Base-by-base conservation (phyloP, 2,888 invertebrate genomes). In the Harmothoe impar region DNA sequence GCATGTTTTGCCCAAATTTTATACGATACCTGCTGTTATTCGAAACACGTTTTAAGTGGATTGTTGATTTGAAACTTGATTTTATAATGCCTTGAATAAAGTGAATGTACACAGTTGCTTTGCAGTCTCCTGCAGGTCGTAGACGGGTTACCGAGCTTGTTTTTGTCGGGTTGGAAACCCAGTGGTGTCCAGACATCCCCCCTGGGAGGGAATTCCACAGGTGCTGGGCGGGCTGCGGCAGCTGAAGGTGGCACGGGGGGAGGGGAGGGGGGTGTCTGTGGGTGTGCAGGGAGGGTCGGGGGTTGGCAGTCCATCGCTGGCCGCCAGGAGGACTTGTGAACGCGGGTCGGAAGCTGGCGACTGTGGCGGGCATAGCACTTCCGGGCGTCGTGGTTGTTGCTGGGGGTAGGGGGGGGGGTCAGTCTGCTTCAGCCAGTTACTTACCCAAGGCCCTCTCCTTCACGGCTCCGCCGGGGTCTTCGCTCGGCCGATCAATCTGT, bases 401-500 rank as follows among this genome's bases (percentile, higher is more conserved):
- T 77, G 7, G 77, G 20, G 31, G 77, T 5, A 77, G 77, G 31
- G 31, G 77, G 31, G 77, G 31, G 77, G 15, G 77, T 7, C 31
- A 77, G 31, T 25, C 25, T 29, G 29, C 15, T 25, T 29, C 77
- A 77, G 29, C 17, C 77, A 5, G 29, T 77, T 77, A 77, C 77
- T 77, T 77, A 77, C 31, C 25, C n/a, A 29, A 25, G 77, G 77
- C 77, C 31, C 5, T 29, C 77, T 31, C 17, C 77, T 31, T 29
- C 29, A n/a, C n/a, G n/a, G 62, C 77, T 77, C 31, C 77, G 20
- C 77, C 29, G 17, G 77, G 31, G 77, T n/a, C 43, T 62, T 78
- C 84, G 43, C 17, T 35, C 17, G 43, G 84, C 51, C 84, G 84
- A 84, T 84, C 84, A 84, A 84, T 84, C 84, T 17, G 52, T 84